phyloP scores from a whole-genome alignment of 2,888 invertebrate genomes.

The Dexiosoma caninum region DNA sequence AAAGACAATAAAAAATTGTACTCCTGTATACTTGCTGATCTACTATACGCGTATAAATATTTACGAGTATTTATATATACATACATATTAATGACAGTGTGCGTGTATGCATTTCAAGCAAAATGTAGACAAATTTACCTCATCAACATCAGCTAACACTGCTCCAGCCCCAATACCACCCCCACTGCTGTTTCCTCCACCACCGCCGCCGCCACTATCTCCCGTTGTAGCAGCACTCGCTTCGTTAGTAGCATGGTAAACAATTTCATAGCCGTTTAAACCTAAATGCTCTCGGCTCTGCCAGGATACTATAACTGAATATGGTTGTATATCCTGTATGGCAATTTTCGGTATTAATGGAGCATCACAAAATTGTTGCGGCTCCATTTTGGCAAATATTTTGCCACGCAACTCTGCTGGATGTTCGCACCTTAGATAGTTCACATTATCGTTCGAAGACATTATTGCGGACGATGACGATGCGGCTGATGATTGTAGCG shows the following conservation, averaged over 20 bases:
- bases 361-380: constrained; percentile 90
- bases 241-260: constrained; percentile 86
- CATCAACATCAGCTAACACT: constrained; percentile 59
- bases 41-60: too few relatives aligned
- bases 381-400: constrained; percentile 85
- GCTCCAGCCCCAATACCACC: neutral
- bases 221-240: constrained; percentile 78
- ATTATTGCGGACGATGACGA: constrained; percentile 52
- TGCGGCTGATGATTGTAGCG: constrained; percentile 40
- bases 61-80: too few relatives aligned
- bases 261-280: constrained; percentile 90
- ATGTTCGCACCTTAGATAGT: constrained; percentile 87
- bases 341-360: constrained; percentile 90
- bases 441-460: constrained; percentile 72
- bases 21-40: neutral
- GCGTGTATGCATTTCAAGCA: too few relatives aligned
- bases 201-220: neutral
- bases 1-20: constrained; percentile 28
- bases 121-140: constrained; percentile 57
- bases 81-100: too few relatives aligned
- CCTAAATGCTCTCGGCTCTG: constrained; percentile 92
- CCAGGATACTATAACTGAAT: constrained; percentile 92
- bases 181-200: neutral
- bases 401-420: constrained; percentile 88
- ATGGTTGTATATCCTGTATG: constrained; percentile 92